Base-by-base conservation (phyloP, 2,888 invertebrate species). In the Agriopis leucophaearia region DNA sequence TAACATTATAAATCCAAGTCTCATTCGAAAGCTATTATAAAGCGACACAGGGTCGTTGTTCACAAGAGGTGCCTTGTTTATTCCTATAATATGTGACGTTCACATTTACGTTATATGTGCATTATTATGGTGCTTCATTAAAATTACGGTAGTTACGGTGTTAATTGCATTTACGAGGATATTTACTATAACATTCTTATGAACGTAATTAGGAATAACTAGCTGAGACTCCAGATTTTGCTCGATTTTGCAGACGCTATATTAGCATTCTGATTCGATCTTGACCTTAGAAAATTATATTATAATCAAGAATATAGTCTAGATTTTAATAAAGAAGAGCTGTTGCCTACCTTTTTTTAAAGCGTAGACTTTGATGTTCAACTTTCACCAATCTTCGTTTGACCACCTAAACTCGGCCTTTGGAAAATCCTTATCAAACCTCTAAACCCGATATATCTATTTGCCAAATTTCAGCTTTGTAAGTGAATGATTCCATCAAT, bases 51-150 rank as follows among this genome's bases (percentile, higher is more conserved):
- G 78, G 78, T 79, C 87, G 86, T 87, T 85, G 77, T 78, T 72
- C 78, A 78, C 87, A 87, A 85, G 80, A 85, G 87, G 87, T 78
- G 84, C 85, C 80, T 80, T 85, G 81, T 87, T 87, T 87, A 86
- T 85, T 67, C 75, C 75, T 71, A 67, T 74, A 74, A 74, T 75
- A 76, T 76, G 75, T 73, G 71, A 69, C 60, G 71, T 64, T 66
- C 51, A 36, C 63, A 52, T 56, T 67, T 13, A 36, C 52, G 35
- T 36, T 36, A 42, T 64, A 67, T 63, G 50, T 54, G 62, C 62
- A 56, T 66, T 71, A 62, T 47, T 50, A 65, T 55, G 44, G 68
- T 40, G 67, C 64, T 70, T 70, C 68, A 74, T 74, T 71, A 68
- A 47, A 62, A 62, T 64, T 18, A 60, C 61, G 59, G 56, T 65